phyloP scores from a whole-genome alignment of 2,797 vertebrate species.

The Fistularia commersonii region DNA sequence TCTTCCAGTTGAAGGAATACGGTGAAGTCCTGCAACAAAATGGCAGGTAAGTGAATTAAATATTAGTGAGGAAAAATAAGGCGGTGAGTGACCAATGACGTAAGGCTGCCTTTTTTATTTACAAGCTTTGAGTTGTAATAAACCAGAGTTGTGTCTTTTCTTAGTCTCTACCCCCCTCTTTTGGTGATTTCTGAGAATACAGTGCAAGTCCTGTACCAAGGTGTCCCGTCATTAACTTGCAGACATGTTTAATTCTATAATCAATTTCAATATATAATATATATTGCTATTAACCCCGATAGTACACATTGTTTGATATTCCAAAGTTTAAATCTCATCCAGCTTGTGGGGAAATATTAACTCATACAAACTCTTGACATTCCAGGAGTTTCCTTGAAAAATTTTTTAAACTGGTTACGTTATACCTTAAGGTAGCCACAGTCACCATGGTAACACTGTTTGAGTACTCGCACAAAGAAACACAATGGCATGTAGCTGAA shows the following conservation, averaged over 20 bases:
- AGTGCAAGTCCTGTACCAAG: not conserved
- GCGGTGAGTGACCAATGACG: not conserved
- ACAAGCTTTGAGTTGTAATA: not conserved
- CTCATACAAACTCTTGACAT: not conserved
- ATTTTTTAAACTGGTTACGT: conserved; percentile 8
- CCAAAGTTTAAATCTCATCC: too few species aligned
- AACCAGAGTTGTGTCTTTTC: not conserved
- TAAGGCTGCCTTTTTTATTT: not conserved
- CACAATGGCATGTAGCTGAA: conserved; percentile 11
- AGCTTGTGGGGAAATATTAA: not conserved
- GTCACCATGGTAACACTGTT: conserved; percentile 56
- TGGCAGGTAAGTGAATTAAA: conserved; percentile 73
- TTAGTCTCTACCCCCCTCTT: conserved; percentile 48
- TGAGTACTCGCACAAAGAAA: conserved; percentile 25
- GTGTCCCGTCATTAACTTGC: not conserved
- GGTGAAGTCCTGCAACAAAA: conserved; percentile 52
- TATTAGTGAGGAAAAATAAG: not conserved
- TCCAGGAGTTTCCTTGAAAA: conserved; percentile 3
- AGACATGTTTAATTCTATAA: not conserved
- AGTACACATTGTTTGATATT: too few species aligned
- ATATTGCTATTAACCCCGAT: too few species aligned
- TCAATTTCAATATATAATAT: too few species aligned
- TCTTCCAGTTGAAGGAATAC: conserved; percentile 52
- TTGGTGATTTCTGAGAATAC: conserved; percentile 46
- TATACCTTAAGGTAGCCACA: conserved; percentile 30